Base-by-base conservation (phyloP, 2,113 vertebrate genomes). In the Apteryx mantelli region DNA sequence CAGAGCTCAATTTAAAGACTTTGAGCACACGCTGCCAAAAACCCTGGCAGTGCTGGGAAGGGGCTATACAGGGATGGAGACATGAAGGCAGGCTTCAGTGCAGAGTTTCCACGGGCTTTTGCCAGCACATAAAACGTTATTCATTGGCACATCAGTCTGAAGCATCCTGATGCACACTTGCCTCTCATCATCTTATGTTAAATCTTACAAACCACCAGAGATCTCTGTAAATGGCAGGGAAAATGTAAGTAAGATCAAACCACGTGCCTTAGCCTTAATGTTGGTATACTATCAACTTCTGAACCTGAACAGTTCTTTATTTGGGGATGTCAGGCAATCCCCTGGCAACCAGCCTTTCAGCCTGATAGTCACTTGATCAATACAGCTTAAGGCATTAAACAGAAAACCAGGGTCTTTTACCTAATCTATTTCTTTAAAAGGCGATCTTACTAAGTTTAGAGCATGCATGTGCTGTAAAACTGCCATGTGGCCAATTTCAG, bases 11-110 rank as follows among this genome's bases (percentile, higher is more conserved):
- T 48, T 1, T 30, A 55, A 36, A 20, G 52, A 6, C 50, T 44
- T 42, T 11, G 53, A 14, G 12, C 56, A 61, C 42, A 11, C 3
- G 0, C n/a, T 84, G 79, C 68, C 56, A 84, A 79, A 11, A 89
- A 7, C 1, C 7, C 66, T 88, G 80, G 65, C 58, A 46, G 79
- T 24, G 42, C 21, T 71, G 58, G 16, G 52, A 64, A 82, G 60
- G 18, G 55, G 16, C 46, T 61, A 70, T 50, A 14, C 40, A 64
- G 50, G 68, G 48, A 26, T 46, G 70, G 15, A 17, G 86, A 12
- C 7, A 13, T 0, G 34, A 32, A 40, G 60, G 53, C 58, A 75
- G 38, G 28, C 61, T n/a, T 8, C 40, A n/a, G 64, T 0, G 2
- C 69, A 76, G 58, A 32, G 61, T 15, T 50, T 53, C 60, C 64